These are phyloP conservation scores for Rhincodon typus DNA, from an alignment of 2,797 vertebrate genomes.

Conservation along the genomic window DNA sequence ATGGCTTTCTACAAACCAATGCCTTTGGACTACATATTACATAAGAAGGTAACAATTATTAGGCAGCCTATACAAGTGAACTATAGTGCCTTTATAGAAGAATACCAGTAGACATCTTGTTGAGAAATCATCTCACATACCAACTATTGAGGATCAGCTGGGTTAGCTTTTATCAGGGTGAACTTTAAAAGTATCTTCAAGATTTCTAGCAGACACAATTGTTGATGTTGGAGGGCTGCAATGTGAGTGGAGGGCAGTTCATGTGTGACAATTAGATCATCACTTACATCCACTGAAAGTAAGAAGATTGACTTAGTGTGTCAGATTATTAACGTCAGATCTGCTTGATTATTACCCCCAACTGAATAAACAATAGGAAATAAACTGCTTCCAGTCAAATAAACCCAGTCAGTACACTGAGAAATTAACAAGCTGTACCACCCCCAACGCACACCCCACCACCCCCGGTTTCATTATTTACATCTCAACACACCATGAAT, in stretches of 20 bases:
- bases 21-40: background rate
- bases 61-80: background rate
- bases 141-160: background rate
- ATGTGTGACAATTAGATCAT: background rate
- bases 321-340: no score
- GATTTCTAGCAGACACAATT: background rate
- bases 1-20: background rate
- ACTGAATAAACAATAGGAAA: background rate
- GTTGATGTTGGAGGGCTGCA: background rate
- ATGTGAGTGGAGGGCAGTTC: background rate
- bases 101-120: background rate
- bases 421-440: background rate
- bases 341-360: background rate
- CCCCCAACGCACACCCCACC: no score
- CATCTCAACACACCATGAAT: slow-evolving; percentile 2
- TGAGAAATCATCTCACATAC: background rate
- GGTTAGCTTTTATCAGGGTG: background rate
- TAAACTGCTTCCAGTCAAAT: background rate
- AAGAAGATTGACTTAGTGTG: background rate
- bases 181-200: background rate
- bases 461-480: background rate
- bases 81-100: background rate
- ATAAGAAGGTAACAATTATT: background rate
- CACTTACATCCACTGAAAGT: background rate
- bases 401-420: background rate